phyloP scores from a whole-genome alignment of 2,113 vertebrate genomes.

The Passer montanus region DNA sequence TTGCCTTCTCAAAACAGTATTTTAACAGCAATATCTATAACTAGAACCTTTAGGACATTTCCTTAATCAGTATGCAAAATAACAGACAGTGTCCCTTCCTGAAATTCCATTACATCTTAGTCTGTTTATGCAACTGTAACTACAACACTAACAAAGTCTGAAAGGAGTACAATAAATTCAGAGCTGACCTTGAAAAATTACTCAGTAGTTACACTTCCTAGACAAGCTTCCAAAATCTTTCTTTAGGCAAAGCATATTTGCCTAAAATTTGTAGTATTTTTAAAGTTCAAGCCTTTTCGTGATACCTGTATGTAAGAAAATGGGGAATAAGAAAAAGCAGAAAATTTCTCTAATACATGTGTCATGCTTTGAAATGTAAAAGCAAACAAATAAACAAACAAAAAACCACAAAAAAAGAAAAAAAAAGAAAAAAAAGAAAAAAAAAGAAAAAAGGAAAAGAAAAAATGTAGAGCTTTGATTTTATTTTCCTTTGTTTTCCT shows the following conservation, averaged over 20 bases:
- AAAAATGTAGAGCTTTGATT: background rate
- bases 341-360: rapidly evolving
- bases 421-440: too few relatives aligned
- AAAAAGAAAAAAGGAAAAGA: too few relatives aligned
- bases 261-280: background rate
- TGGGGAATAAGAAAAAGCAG: background rate
- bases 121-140: background rate
- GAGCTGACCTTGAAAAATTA: background rate
- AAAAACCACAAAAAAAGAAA: too few relatives aligned
- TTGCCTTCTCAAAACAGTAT: background rate
- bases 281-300: background rate
- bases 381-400: too few relatives aligned
- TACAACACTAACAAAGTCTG: background rate
- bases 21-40: background rate
- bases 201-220: background rate
- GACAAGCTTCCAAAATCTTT: background rate
- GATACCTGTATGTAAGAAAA: background rate
- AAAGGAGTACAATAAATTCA: background rate
- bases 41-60: background rate
- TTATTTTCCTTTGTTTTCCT: background rate
- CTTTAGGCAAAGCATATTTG: background rate
- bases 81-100: background rate
- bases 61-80: background rate
- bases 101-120: background rate
- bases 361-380: background rate